Conservation (phyloP, 2,888 invertebrate genomes). For the Yponomeuta plumbellus region DNA sequence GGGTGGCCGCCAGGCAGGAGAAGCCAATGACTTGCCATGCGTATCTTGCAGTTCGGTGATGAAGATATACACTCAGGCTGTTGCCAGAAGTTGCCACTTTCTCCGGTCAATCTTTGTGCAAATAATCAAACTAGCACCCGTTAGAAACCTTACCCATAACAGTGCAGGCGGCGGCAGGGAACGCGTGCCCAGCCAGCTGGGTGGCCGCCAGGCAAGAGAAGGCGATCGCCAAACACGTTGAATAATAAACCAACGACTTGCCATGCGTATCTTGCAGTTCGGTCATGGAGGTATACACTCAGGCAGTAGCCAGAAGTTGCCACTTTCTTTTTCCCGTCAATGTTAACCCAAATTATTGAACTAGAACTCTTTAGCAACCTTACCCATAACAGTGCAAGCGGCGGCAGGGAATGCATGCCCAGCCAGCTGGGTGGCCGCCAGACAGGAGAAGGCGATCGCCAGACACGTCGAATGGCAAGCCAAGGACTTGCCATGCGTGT, state of each 20-base stretch:
- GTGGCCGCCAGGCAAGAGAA: conserved; percentile 73
- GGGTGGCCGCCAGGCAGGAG: conserved; percentile 70
- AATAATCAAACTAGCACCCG: too few species aligned
- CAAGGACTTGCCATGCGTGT: conserved; percentile 74
- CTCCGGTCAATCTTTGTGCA: too few species aligned
- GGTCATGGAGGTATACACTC: conserved; percentile 66
- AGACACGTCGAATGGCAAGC: conserved; percentile 75
- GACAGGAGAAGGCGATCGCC: conserved; percentile 70
- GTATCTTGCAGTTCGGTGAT: conserved; percentile 74
- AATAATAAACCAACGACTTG: conserved; percentile 72
- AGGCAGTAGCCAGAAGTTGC: conserved; percentile 63
- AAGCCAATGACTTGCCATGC: conserved; percentile 77
- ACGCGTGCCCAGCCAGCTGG: conserved; percentile 70
- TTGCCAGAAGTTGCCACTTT: conserved; percentile 48
- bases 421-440: conserved; percentile 73
- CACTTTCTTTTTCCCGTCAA: neutral
- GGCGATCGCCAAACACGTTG: too few species aligned
- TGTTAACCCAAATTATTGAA: too few species aligned
- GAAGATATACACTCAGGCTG: conserved; percentile 63
- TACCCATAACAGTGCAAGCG: conserved; percentile 69
- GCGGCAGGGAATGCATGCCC: conserved; percentile 62
- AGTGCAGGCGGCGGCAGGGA: conserved; percentile 62
- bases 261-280: conserved; percentile 75
- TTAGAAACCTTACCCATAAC: conserved; percentile 59
- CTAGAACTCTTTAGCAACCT: too few species aligned